A percentile compares a stretch with the other conserved stretches of the same genome.
These are phyloP conservation scores for Macheiramphus alcinus DNA, from an alignment of 2,113 vertebrate species.

Conservation along the genomic window DNA sequence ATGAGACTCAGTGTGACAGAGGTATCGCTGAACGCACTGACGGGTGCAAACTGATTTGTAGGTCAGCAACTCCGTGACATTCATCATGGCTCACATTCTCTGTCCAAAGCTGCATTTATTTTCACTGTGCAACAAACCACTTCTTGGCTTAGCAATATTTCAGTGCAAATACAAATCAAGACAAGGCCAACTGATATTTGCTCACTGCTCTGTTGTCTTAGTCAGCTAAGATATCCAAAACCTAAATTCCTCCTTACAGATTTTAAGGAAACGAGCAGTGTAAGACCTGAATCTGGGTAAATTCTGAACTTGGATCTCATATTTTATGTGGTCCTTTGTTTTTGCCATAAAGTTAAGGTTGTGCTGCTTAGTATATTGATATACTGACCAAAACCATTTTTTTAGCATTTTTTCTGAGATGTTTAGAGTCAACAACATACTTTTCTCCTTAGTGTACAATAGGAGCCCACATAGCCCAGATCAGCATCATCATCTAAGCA, in stretches of 20 bases:
- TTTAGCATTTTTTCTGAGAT: not conserved
- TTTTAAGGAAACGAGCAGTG: not conserved
- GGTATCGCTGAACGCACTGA: not conserved
- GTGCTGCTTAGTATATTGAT: not conserved
- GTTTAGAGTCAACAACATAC: not conserved
- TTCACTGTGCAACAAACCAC: not conserved
- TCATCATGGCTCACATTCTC: not conserved
- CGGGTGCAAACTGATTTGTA: not conserved
- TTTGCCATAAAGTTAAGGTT: not conserved
- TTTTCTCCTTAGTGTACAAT: not conserved
- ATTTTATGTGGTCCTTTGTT: not conserved
- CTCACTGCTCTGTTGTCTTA: not conserved
- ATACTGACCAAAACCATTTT: not conserved
- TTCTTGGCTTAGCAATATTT: slow-evolving; percentile 10
- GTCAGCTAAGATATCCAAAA: not conserved
- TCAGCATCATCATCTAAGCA: not conserved
- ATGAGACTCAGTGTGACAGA: not conserved
- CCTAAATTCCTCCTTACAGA: not conserved
- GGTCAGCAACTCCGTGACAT: not conserved
- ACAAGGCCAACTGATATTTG: not conserved
- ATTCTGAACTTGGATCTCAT: not conserved
- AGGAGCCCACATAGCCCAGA: not conserved
- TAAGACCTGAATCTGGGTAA: not conserved
- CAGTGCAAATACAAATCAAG: not conserved
- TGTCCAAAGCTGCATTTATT: not conserved